These are phyloP conservation scores for Luidia sarsii DNA, from an alignment of 53 echinoderm and acorn worm genomes.

Conservation along the genomic window DNA sequence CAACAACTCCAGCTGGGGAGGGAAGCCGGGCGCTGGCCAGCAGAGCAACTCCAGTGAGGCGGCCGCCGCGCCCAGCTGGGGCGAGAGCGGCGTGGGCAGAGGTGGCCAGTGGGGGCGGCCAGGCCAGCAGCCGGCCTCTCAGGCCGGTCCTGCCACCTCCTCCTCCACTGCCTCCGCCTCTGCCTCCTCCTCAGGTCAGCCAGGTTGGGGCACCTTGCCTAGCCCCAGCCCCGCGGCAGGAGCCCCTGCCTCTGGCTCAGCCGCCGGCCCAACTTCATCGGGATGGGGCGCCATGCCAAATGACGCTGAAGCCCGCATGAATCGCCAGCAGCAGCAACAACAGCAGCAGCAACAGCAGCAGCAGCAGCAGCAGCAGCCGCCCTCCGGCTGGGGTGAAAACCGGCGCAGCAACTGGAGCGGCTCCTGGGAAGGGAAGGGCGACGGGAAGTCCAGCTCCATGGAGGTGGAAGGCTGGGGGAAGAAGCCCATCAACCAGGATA, in stretches of 20 bases:
- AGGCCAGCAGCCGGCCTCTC: constrained; percentile 26
- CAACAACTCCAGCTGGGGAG: constrained; percentile 43
- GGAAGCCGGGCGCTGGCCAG: constrained; percentile 49
- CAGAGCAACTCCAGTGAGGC: constrained; percentile 44
- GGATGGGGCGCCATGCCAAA: constrained; percentile 40
- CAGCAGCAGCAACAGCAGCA: too few relatives aligned
- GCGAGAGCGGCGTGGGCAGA: constrained; percentile 9
- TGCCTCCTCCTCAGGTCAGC: constrained; percentile 26
- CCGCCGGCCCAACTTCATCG: constrained; percentile 12
- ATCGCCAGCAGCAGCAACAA: constrained; percentile 7
- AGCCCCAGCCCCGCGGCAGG: constrained; percentile 41
- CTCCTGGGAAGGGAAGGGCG: constrained; percentile 32
- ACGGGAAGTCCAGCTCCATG: background rate
- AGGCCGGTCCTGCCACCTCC: too few relatives aligned
- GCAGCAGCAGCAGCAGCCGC: background rate
- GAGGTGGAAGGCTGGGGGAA: constrained; percentile 83
- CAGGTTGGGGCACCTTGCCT: constrained; percentile 58
- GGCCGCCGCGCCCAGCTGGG: constrained; percentile 41
- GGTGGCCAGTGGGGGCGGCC: constrained; percentile 47
- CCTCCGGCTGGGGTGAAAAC: constrained; percentile 45
- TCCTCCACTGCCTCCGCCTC: too few relatives aligned
- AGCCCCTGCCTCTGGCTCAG: constrained; percentile 33
- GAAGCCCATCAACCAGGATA: constrained; percentile 88
- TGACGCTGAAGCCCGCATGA: constrained; percentile 19
- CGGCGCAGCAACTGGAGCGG: constrained; percentile 24